These are phyloP conservation scores for Xenops minutus DNA, from an alignment of 2,797 vertebrate species.

Conservation along the genomic window DNA sequence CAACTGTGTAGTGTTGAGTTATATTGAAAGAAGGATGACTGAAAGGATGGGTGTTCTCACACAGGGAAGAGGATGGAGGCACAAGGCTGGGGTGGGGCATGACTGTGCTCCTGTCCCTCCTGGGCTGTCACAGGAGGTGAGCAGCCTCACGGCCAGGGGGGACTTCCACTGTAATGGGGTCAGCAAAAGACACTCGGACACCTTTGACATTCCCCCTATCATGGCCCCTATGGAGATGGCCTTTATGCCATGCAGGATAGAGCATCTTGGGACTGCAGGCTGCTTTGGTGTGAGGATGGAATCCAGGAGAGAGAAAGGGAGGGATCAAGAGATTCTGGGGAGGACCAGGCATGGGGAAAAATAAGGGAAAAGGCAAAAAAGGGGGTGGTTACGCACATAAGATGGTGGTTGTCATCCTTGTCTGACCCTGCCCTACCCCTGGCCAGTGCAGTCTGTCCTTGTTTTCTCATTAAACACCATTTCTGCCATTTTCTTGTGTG, in stretches of 20 bases:
- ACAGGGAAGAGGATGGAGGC: background rate
- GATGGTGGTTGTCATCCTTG: fast-evolving
- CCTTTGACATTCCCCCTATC: background rate
- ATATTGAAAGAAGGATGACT: background rate
- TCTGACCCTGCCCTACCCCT: background rate
- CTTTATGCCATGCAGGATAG: background rate
- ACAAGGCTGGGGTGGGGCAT: background rate
- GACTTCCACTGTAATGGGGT: fast-evolving
- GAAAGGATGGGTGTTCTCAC: background rate
- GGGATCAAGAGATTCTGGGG: background rate
- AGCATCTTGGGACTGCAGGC: background rate
- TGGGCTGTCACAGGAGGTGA: background rate
- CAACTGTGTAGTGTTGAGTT: background rate
- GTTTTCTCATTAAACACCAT: background rate
- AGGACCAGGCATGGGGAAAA: background rate
- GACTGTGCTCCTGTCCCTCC: background rate
- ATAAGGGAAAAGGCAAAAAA: background rate
- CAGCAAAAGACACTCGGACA: fast-evolving
- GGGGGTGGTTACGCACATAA: background rate
- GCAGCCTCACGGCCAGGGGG: fast-evolving
- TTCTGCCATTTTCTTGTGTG: background rate
- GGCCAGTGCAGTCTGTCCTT: fast-evolving
- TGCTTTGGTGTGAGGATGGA: background rate
- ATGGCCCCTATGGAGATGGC: fast-evolving
- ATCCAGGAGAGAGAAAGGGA: background rate